Percentiles rank a stretch among this genome's conserved stretches.
phyloP scores from a whole-genome alignment of 2,113 vertebrate genomes.

The Eulacestoma nigropectus region DNA sequence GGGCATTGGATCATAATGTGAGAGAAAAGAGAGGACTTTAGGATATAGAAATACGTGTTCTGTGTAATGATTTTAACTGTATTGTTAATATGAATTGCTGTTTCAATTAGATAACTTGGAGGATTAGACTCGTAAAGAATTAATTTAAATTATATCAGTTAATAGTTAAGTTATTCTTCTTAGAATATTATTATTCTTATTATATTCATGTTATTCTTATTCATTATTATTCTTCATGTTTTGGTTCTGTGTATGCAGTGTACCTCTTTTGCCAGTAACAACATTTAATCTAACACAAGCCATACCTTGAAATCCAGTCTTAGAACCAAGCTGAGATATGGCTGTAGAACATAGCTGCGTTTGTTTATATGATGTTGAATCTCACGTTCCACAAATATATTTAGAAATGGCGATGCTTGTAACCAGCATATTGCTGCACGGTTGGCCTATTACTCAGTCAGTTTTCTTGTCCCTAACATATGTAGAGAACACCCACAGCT shows the following conservation, averaged over 20 bases:
- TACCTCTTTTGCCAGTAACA: background rate
- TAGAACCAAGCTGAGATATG: conserved; percentile 21
- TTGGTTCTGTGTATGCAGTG: background rate
- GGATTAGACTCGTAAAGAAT: background rate
- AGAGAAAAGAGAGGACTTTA: background rate
- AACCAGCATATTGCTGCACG: background rate
- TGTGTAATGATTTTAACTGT: background rate
- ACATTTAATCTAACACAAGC: background rate
- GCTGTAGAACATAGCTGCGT: background rate
- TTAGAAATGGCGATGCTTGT: background rate
- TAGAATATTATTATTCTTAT: background rate
- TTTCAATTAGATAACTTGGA: background rate
- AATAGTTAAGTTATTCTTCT: background rate
- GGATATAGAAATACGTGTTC: background rate
- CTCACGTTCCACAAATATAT: background rate
- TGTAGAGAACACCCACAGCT: background rate
- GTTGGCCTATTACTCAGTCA: conserved; percentile 12
- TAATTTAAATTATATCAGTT: background rate
- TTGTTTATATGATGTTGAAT: conserved; percentile 20
- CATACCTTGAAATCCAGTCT: background rate
- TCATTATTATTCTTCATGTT: background rate
- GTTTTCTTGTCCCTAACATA: background rate
- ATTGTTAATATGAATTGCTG: background rate
- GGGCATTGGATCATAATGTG: background rate
- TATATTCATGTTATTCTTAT: background rate